Evolutionary conservation across 2,797 vertebrate species (phyloP), one percentile per base, ranked within the genome.

Genomic region (Lithobates pipiens): DNA sequence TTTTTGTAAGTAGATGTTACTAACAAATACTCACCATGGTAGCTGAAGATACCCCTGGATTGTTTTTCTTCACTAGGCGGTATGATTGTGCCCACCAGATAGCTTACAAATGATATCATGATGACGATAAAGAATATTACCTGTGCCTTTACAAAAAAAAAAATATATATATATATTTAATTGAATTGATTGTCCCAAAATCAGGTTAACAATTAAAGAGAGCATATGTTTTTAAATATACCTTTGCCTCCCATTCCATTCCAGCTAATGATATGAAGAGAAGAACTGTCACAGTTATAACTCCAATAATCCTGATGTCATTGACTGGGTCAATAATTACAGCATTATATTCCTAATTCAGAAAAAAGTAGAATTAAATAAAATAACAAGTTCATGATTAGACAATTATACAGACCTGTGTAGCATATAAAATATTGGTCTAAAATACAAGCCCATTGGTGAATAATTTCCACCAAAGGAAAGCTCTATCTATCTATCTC

Each of bases 161-260:
- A 54, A 18, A 54, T 3, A 18, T 1, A 54, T 3, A 18, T 54
- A 54, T 13, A n/a, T n/a, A n/a, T n/a, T 54, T 65, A 10, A 25
- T 67, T 1, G 15, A 25, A 9, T 23, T 23, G 16, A 23, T 6
- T n/a, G 6, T 25, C 61, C n/a, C 7, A 25, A 65, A 65, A 65
- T 27, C 1, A 67, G 3, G 15, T 27, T 67, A 63, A 15, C 21
- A 57, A 57, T 57, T 0, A 57, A 57, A 8, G 1, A 23, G 21
- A 23, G 23, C 16, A 57, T 7, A 57, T 5, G 54, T 1, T 67
- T 67, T 46, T 13, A 69, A 23, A 39, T 75, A 83, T 86, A 94
- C 93, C 92, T 95, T 95, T 21, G 93, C 93, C 81, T 94, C 93
- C 95, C 94, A 95, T 85, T 93, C 93, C 93, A 95, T 93, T 80